Evolutionary conservation across 2,888 invertebrate species (phyloP), one percentile per base, ranked within the genome.

Genomic region (Mimumesa dahlbomi): DNA sequence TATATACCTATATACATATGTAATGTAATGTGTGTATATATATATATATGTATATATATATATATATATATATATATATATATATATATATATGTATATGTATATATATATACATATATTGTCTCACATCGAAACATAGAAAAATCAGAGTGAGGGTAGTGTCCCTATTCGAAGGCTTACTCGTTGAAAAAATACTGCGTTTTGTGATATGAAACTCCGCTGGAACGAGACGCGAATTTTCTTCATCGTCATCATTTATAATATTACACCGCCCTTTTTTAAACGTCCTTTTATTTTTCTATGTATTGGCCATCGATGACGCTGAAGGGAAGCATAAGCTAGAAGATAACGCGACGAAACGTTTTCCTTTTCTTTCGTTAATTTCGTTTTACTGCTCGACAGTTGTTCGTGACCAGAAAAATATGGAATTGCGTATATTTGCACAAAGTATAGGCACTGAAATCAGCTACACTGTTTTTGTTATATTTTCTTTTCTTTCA

Each of bases 101-200:
- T n/a, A 25, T 25, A 25, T 25, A 25, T 7, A 25, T 25, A 7
- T 25, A 25, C 25, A 25, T 25, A 25, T 61, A 57, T 81, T 73
- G 70, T 67, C 73, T 65, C 40, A 68, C 56, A 66, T 61, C 62
- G 56, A 68, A 70, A 77, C 58, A 56, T 65, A 67, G 65, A 67
- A 75, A 70, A 75, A 69, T 72, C 43, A 67, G 57, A 64, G 29
- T 52, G 42, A 42, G 65, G 67, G 19, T 57, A 25, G 3, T 50
- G 46, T 65, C 43, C 48, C 42, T 71, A 58, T 56, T 18, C 42
- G 49, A 70, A 66, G 70, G 56, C 52, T 73, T 42, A 21, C 66
- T 79, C 66, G 63, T 80, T 84, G 82, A 79, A 83, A 84, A 84
- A 84, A 84, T 84, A 84, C 66, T 74, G 73, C 78, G 63, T 73